These are phyloP conservation scores for Hemicordylus capensis DNA, from an alignment of 2,113 vertebrate species.

Conservation along the genomic window DNA sequence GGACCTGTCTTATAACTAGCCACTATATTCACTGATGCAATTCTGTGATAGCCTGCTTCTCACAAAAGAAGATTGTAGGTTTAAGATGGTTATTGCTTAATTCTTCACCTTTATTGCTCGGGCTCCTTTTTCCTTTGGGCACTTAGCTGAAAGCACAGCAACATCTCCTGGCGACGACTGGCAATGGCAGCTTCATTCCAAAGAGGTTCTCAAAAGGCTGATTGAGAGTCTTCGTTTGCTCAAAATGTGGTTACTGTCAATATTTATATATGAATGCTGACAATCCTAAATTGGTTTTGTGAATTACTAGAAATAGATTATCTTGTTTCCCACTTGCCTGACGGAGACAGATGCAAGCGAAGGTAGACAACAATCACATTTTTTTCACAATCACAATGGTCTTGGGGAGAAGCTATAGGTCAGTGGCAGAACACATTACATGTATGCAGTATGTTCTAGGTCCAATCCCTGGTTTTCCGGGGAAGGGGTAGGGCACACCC, in stretches of 20 bases:
- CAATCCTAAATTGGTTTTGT: neutral
- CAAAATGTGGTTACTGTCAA: neutral
- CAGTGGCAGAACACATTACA: too few species aligned
- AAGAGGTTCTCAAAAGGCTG: neutral
- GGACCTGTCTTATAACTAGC: neutral
- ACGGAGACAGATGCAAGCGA: neutral
- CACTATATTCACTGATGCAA: fast-evolving
- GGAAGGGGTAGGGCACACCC: too few species aligned
- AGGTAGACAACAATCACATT: neutral
- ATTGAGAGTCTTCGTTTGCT: neutral
- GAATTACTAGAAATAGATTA: neutral
- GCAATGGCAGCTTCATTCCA: constrained; percentile 54
- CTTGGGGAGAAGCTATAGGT: too few species aligned
- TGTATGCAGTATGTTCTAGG: too few species aligned
- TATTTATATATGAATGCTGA: neutral
- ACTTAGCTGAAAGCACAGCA: constrained; percentile 69
- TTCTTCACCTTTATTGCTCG: neutral
- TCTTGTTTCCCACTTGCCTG: too few species aligned
- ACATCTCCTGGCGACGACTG: constrained; percentile 64
- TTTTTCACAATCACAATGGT: too few species aligned
- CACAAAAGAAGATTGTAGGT: fast-evolving
- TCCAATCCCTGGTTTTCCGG: too few species aligned
- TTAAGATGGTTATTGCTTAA: neutral
- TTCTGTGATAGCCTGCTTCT: neutral
- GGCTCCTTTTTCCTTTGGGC: neutral